A percentile compares a stretch with the other conserved stretches of the same genome.
Conservation (phyloP, 2,888 invertebrate genomes). For the Ditula angustiorana region DNA sequence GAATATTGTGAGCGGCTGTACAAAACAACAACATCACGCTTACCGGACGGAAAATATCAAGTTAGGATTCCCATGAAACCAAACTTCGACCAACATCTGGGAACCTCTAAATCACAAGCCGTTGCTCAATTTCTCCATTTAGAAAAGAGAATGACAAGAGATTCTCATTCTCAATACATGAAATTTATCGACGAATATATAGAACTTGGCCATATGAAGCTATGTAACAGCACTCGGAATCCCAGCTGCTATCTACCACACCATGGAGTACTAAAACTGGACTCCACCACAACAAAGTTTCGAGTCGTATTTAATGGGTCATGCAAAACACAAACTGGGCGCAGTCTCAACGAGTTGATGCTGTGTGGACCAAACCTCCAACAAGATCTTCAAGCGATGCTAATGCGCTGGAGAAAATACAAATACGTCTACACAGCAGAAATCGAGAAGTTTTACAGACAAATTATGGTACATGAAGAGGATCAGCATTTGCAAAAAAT, state of each 20-base stretch:
- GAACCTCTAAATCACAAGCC: slow-evolving; percentile 10
- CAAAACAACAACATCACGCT: neutral
- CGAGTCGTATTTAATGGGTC: slow-evolving; percentile 31
- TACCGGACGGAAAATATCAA: neutral
- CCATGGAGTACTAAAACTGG: slow-evolving; percentile 16
- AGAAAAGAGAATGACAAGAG: slow-evolving; percentile 5
- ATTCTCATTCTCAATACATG: slow-evolving; percentile 1
- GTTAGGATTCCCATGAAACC: slow-evolving; percentile 18
- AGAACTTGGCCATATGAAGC: slow-evolving; percentile 25
- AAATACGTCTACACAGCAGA: slow-evolving; percentile 41
- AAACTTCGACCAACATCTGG: slow-evolving; percentile 1
- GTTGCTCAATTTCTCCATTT: slow-evolving; percentile 12
- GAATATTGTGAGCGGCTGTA: slow-evolving; percentile 3
- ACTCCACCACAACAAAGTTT: slow-evolving; percentile 22
- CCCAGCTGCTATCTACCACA: slow-evolving; percentile 20
- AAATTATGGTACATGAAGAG: slow-evolving; percentile 31
- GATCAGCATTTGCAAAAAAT: slow-evolving; percentile 42
- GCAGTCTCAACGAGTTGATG: slow-evolving; percentile 19
- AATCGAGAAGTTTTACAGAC: slow-evolving; percentile 42
- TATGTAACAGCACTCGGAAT: neutral
- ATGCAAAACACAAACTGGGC: neutral
- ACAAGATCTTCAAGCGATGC: slow-evolving; percentile 37
- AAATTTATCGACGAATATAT: slow-evolving; percentile 23
- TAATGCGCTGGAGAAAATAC: slow-evolving; percentile 42
- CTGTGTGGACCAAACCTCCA: slow-evolving; percentile 35